Percentiles rank a stretch among this genome's conserved stretches.
phyloP scores from a whole-genome alignment of 2,888 invertebrate species.

The Tanytarsus gracilentus region DNA sequence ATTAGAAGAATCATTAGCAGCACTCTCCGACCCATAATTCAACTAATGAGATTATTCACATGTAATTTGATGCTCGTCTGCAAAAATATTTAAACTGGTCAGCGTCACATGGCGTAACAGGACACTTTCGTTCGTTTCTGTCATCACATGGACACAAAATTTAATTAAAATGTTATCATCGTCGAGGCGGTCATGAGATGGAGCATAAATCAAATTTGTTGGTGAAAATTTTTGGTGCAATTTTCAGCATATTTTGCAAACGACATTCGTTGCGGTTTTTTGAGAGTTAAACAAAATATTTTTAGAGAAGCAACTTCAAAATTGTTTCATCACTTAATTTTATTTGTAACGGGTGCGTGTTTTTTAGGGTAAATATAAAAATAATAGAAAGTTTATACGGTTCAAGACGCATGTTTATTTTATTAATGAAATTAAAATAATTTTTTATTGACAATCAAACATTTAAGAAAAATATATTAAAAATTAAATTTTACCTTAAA shows the following conservation, averaged over 20 bases:
- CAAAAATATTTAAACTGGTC: not conserved
- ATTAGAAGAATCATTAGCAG: not conserved
- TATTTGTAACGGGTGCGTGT: no score
- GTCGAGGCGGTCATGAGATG: not conserved
- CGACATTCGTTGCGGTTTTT: not conserved
- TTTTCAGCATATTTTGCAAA: slow-evolving; percentile 12
- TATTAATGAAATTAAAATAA: no score
- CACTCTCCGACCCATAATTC: not conserved
- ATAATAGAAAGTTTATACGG: no score
- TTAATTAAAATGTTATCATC: slow-evolving; percentile 28
- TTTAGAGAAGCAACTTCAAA: not conserved
- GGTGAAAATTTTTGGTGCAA: not conserved
- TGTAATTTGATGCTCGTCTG: not conserved
- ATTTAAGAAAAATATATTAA: not conserved
- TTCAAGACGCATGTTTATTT: no score
- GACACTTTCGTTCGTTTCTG: no score
- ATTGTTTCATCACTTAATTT: not conserved
- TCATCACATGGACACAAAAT: slow-evolving; percentile 8
- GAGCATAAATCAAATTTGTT: not conserved
- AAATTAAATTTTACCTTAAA: not conserved
- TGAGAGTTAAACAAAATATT: not conserved
- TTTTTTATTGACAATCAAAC: no score
- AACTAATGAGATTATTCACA: not conserved
- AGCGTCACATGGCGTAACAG: slow-evolving; percentile 2
- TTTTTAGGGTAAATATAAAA: no score